Evolutionary conservation across 2,113 vertebrate genomes (phyloP).

Genomic region (human (Homo sapiens)): GRCh38 chr14:27960001-27960500

Average conservation of each 20-base stretch:
- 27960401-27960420: background rate
- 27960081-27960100: background rate
- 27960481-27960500: background rate
- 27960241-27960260: conserved; percentile 38
- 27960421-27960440: conserved; percentile 4
- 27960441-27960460: conserved; percentile 31
- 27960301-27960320: conserved; percentile 57
- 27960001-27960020: conserved; percentile 41
- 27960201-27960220: conserved; percentile 58
- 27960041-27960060: conserved; percentile 47
- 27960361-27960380: conserved; percentile 40
- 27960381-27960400: conserved; percentile 31
- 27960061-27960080: conserved; percentile 12
- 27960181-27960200: conserved; percentile 46
- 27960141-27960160: conserved; percentile 53
- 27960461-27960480: background rate
- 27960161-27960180: conserved; percentile 40
- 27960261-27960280: conserved; percentile 55
- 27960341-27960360: conserved; percentile 30
- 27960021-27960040: conserved; percentile 44
- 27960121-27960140: conserved; percentile 4
- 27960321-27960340: background rate
- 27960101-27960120: conserved; percentile 36
- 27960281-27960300: conserved; percentile 61
- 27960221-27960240: background rate